Base-by-base conservation (phyloP, 2,888 invertebrate species). In the Phyto melanocephala region DNA sequence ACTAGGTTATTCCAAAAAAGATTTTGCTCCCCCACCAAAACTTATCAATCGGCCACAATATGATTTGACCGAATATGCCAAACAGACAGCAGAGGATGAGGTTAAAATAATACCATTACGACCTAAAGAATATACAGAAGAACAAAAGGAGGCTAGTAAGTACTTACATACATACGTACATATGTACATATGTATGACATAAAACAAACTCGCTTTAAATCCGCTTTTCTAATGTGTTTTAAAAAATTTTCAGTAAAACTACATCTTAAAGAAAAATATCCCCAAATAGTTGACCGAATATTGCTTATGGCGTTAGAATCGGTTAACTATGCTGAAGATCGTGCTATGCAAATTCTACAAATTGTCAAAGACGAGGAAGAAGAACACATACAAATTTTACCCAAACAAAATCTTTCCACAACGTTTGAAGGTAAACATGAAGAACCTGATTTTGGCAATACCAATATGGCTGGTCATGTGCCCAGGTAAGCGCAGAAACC, bases 231-330 rank as follows among this genome's bases (percentile, higher is more conserved):
- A 37, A 10, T 22, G 20, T 42, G 17, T 50, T 50, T 10, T 13
- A 5, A 8, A 22, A 13, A 15, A 54, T 60, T 63, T 37, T 22
- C 88, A 96, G 96, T 96, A 90, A 95, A 94, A 92, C 89, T 90
- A 40, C 92, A 93, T 85, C 92, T 98, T 20, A 94, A 95, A 90
- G 93, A 93, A 77, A 94, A 95, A 87, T 97, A 96, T 90, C 93
- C 93, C 67, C 93, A 94, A 58, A 94, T 97, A 35, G 95, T 96
- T 0, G 96, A 96, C 85, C 94, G 95, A 81, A 95, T 98, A 11
- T 94, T 98, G 65, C 92, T 94, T 1, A 95, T 98, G 90, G 98
- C 98, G 0, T 91, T 98, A 83, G 97, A 98, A 87, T 96, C 97
- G 87, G 96, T 96, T 0, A 95, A 95, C 87, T 98, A 95, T 90